Evolutionary conservation across 2,113 vertebrate species (phyloP).

Genomic region (Ciconia boyciana): DNA sequence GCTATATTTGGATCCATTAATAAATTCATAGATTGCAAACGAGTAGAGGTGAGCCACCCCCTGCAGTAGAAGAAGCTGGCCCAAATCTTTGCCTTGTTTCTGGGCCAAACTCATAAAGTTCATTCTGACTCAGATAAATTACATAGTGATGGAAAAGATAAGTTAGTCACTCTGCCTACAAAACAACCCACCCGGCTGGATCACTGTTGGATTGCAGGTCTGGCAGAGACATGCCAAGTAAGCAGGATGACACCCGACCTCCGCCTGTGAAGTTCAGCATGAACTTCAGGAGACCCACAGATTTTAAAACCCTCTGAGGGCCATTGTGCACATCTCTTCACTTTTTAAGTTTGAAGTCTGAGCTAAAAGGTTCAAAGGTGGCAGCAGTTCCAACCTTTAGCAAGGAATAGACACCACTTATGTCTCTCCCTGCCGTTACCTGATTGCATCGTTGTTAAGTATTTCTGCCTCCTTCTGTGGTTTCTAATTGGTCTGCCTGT

Average conservation of each 20-base stretch:
- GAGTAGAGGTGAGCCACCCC: neutral
- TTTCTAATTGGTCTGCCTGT: neutral
- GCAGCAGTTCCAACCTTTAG: neutral
- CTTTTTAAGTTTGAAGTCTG: neutral
- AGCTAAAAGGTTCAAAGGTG: neutral
- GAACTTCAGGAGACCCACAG: neutral
- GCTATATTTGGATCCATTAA: conserved; percentile 32
- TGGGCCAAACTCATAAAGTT: neutral
- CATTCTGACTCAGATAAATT: neutral
- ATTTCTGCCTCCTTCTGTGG: neutral
- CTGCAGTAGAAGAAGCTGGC: neutral
- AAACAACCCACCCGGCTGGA: neutral
- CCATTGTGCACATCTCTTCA: neutral
- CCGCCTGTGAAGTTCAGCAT: neutral
- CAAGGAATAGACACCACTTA: neutral
- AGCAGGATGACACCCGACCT: neutral
- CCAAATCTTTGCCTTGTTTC: conserved; percentile 8
- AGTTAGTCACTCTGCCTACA: neutral
- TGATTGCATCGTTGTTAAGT: neutral
- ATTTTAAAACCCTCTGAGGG: neutral
- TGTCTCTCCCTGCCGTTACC: neutral
- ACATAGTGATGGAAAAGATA: neutral
- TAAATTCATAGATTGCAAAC: conserved; percentile 1
- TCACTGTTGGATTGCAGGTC: neutral
- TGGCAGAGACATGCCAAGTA: neutral